Evolutionary conservation across 2,797 vertebrate species (phyloP).

Genomic region (Echeneis naucrates): DNA sequence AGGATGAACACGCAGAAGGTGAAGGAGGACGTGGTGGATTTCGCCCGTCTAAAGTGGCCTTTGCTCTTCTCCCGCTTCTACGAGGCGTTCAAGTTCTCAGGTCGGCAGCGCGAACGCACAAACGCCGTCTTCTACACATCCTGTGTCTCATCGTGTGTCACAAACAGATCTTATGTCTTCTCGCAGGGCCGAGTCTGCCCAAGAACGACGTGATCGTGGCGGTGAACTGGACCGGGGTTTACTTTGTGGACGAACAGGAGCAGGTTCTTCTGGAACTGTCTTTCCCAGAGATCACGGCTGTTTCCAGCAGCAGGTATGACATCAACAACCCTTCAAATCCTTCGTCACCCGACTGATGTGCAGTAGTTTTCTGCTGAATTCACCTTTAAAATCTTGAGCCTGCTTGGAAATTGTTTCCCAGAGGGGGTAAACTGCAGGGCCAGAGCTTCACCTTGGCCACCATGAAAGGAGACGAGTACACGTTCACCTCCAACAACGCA

Average conservation of each 20-base stretch:
- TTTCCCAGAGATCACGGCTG: constrained; percentile 94
- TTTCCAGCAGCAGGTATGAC: constrained; percentile 93
- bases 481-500: constrained; percentile 97
- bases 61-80: constrained; percentile 98
- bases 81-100: constrained; percentile 98
- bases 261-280: constrained; percentile 97
- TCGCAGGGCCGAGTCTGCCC: constrained; percentile 93
- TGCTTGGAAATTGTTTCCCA: constrained; percentile 58
- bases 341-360: no score
- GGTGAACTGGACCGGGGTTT: constrained; percentile 98
- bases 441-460: constrained; percentile 97
- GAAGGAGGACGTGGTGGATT: constrained; percentile 97
- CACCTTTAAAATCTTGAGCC: no score
- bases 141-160: neutral
- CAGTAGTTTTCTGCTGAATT: no score
- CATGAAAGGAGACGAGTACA: constrained; percentile 97
- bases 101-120: constrained; percentile 67
- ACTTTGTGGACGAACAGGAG: constrained; percentile 98
- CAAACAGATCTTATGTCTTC: neutral
- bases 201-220: constrained; percentile 98
- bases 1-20: constrained; percentile 91
- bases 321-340: no score
- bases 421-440: constrained; percentile 93
- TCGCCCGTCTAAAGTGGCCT: constrained; percentile 98
- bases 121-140: no score